Evolutionary conservation across 1,140 invertebrate genomes (phyloP).

Genomic region (Anastrepha ludens): DNA sequence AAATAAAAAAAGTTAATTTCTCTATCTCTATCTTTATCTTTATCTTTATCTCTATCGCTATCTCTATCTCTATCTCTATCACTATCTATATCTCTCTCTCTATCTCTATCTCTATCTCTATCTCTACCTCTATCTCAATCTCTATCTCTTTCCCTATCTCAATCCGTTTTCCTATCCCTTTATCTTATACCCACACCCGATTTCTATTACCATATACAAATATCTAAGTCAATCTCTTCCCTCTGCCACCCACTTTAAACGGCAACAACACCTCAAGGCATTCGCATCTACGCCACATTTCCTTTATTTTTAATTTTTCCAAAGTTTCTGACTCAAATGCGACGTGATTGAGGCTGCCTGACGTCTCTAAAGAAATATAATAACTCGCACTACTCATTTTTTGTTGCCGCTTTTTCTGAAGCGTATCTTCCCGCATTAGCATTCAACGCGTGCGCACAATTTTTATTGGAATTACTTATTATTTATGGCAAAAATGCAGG

Average conservation of each 20-base stretch:
- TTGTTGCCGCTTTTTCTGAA: neutral
- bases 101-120: too few relatives aligned
- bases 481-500: conserved; percentile 44
- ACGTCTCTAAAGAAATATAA: conserved; percentile 16
- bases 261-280: neutral
- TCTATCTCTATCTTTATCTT: too few relatives aligned
- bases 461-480: conserved; percentile 53
- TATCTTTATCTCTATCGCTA: too few relatives aligned
- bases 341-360: conserved; percentile 47
- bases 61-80: too few relatives aligned
- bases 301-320: neutral
- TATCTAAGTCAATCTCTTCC: too few relatives aligned
- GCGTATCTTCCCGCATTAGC: neutral
- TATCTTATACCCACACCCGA: too few relatives aligned
- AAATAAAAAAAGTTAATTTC: too few relatives aligned
- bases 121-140: too few relatives aligned
- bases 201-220: too few relatives aligned
- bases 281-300: neutral
- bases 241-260: neutral
- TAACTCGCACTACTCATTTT: neutral
- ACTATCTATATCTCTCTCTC: too few relatives aligned
- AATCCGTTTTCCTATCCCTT: too few relatives aligned
- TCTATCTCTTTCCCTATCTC: neutral
- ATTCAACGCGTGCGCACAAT: conserved; percentile 50
- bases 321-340: conserved; percentile 27